phyloP scores from a whole-genome alignment of 2,797 vertebrate genomes.

The Telmatherina bonti region DNA sequence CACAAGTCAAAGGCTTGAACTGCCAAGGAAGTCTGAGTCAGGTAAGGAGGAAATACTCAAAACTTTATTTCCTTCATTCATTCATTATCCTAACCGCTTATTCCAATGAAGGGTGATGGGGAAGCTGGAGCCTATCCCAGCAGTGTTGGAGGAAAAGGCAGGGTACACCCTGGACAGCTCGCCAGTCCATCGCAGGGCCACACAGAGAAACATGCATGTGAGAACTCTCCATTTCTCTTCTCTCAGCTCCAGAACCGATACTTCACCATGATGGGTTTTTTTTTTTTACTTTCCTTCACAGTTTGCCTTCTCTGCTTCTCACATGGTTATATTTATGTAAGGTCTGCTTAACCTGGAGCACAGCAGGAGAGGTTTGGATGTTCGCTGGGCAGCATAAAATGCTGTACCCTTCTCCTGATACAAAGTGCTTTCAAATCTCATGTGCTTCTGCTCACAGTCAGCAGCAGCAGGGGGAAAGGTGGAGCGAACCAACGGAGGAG shows the following conservation, averaged over 20 bases:
- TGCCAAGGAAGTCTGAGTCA: conserved; percentile 14
- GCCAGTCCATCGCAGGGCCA: too few relatives aligned
- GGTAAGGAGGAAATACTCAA: conserved; percentile 12
- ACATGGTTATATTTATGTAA: conserved; percentile 40
- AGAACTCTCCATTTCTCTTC: conserved; percentile 30
- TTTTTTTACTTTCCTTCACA: conserved; percentile 43
- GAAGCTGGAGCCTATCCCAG: too few relatives aligned
- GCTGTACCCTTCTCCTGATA: conserved; percentile 29
- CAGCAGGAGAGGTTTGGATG: conserved; percentile 43
- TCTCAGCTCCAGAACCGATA: conserved; percentile 16
- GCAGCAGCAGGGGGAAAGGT: conserved; percentile 37
- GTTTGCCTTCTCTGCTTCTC: conserved; percentile 30
- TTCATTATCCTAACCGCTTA: too few relatives aligned
- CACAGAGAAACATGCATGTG: neutral
- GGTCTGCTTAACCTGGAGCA: conserved; percentile 38
- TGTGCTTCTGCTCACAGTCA: conserved; percentile 49
- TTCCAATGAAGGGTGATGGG: too few relatives aligned
- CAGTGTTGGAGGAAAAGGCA: too few relatives aligned
- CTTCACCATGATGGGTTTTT: conserved; percentile 44
- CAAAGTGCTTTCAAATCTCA: conserved; percentile 55
- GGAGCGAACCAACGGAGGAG: conserved; percentile 18
- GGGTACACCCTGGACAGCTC: too few relatives aligned
- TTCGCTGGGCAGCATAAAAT: conserved; percentile 30
- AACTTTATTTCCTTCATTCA: conserved; percentile 17
- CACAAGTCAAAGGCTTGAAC: conserved; percentile 27